A percentile compares a stretch with the other conserved stretches of the same genome.
These are phyloP conservation scores for Trichogramma pretiosum DNA, from an alignment of 1,140 invertebrate genomes.

Conservation along the genomic window DNA sequence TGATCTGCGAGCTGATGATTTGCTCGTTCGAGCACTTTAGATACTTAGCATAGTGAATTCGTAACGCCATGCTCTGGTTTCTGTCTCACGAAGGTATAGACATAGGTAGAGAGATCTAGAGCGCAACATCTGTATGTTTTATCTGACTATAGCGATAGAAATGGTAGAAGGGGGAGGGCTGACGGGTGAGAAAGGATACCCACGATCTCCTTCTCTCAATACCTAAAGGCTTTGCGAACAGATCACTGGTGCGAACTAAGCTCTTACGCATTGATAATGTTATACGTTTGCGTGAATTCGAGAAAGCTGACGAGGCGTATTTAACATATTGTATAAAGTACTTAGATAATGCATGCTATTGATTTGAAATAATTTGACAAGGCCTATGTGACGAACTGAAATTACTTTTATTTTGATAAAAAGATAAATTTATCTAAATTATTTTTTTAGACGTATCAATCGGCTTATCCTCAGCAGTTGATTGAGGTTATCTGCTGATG, in stretches of 20 bases:
- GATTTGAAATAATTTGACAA: no score
- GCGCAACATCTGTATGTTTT: no score
- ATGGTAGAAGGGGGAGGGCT: no score
- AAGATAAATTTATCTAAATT: background rate
- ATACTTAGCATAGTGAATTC: slow-evolving; percentile 15
- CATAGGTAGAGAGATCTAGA: background rate
- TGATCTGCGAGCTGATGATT: slow-evolving; percentile 7
- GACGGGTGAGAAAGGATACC: no score
- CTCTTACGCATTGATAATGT: slow-evolving; percentile 1
- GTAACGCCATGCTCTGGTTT: background rate
- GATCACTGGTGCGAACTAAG: slow-evolving; percentile 1
- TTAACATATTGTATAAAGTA: slow-evolving; percentile 6
- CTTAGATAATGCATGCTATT: slow-evolving; percentile 5
- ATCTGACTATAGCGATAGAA: no score
- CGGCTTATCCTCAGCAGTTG: background rate
- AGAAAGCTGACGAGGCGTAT: background rate
- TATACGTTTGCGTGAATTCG: background rate
- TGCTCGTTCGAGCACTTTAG: slow-evolving; percentile 11
- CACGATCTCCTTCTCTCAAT: no score
- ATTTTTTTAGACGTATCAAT: background rate
- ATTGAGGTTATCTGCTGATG: background rate
- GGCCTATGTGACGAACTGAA: no score
- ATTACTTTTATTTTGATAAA: no score
- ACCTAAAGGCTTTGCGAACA: slow-evolving; percentile 7
- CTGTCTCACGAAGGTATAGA: background rate